Evolutionary conservation across 2,888 invertebrate species (phyloP).

Genomic region (Thymelicus acteon): DNA sequence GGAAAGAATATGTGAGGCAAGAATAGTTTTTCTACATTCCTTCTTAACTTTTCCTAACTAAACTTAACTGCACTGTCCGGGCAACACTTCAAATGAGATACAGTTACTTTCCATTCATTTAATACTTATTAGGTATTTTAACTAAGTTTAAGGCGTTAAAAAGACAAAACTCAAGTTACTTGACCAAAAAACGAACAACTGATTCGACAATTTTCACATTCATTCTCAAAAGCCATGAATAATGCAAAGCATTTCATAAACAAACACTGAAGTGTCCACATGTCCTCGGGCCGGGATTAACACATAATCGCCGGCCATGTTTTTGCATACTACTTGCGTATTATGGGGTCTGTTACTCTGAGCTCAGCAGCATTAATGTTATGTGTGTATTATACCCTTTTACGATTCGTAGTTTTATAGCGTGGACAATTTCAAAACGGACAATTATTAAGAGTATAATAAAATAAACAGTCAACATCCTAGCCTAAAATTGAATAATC

Average conservation of each 20-base stretch:
- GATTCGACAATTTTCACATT: neutral
- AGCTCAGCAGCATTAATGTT: conserved; percentile 10
- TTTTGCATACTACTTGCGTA: conserved; percentile 30
- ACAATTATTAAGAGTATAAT: no score
- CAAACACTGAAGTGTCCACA: conserved; percentile 13
- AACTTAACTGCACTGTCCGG: no score
- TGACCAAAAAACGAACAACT: neutral
- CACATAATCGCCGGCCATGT: conserved; percentile 30
- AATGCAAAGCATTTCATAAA: conserved; percentile 30
- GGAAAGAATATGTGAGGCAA: no score
- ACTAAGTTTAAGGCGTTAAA: no score
- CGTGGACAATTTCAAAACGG: neutral
- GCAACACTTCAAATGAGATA: no score
- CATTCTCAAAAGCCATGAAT: conserved; percentile 5
- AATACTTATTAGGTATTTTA: no score
- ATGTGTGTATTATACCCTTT: neutral
- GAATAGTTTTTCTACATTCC: no score
- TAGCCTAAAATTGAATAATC: no score
- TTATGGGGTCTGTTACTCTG: conserved; percentile 3
- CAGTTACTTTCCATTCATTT: no score
- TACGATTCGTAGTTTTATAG: neutral
- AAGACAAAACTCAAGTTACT: no score
- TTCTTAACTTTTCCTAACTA: no score
- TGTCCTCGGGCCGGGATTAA: conserved; percentile 28
- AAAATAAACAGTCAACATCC: no score